Base-by-base conservation (phyloP, 2,888 invertebrate species). In the Catotricha subobsoleta region DNA sequence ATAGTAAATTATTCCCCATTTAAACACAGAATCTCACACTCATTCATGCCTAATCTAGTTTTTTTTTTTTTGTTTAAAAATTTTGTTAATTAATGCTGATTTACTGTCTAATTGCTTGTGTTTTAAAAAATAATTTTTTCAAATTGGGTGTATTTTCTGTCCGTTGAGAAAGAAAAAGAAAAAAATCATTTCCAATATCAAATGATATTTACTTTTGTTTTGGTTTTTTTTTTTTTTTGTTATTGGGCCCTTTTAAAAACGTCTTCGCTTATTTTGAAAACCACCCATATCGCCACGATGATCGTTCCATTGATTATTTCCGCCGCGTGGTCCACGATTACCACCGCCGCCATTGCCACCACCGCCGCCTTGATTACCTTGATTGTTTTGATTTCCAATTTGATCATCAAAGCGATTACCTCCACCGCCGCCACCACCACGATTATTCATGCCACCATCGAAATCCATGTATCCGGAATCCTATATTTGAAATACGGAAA, bases 241-340 rank as follows among this genome's bases (percentile, higher is more conserved):
- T 25, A 25, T 8, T 10, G 25, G 10, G 6, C 10, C 10, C 25
- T 18, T 46, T 55, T 60, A 62, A 54, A 60, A 62, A 51, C 62
- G 62, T 54, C 62, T 56, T 47, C 62, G 52, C 51, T 50, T 50
- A 45, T 50, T 50, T 35, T 49, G 49, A 39, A 48, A 49, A 8
- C 36, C 36, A 45, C 47, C 48, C n/a, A n/a, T n/a, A 39, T 48
- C 47, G 23, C 35, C 35, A 13, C 39, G 44, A 35, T 38, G 34
- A 35, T 39, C 38, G 6, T 33, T 33, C 40, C 40, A 40, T 3
- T 33, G 13, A 25, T 25, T 25, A 25, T 25, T 25, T 25, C 41
- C 20, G 7, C 36, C 36, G 10, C 23, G 27, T 10, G 12, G 12
- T 4, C 39, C 39, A 4, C 39, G 29, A 18, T 19, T 29, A 3